Percentiles rank a stretch among this genome's conserved stretches.
Evolutionary conservation across 92 coral and sea anemone species (phyloP).

Genomic region (Meandrina meandrites): DNA sequence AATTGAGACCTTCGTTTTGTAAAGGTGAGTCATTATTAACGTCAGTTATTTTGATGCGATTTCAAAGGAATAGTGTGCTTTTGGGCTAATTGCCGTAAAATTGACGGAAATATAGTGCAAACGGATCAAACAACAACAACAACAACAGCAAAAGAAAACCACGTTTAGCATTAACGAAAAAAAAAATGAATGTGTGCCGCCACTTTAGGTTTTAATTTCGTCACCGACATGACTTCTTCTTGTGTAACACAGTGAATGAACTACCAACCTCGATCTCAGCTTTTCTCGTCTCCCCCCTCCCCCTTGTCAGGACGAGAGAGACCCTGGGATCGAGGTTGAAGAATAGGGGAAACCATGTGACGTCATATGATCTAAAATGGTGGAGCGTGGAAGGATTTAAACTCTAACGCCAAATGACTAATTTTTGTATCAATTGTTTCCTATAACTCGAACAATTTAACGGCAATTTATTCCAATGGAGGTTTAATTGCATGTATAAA

Average conservation of each 20-base stretch:
- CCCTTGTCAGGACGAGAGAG: too few species aligned
- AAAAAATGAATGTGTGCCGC: neutral
- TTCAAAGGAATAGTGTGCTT: neutral
- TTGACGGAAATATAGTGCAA: neutral
- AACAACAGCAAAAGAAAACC: too few species aligned
- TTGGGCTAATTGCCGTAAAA: neutral
- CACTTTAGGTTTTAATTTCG: neutral
- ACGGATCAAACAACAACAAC: too few species aligned
- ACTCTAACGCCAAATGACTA: neutral
- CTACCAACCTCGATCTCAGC: too few species aligned
- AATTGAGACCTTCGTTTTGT: neutral
- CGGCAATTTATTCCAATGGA: neutral
- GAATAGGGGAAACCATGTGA: neutral
- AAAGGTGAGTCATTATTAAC: neutral
- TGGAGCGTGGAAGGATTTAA: neutral
- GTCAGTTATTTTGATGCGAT: neutral
- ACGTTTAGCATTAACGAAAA: too few species aligned
- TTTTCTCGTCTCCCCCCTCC: too few species aligned
- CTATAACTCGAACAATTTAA: neutral
- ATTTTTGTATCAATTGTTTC: neutral
- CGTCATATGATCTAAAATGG: neutral
- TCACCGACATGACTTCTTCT: neutral
- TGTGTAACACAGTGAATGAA: too few species aligned
- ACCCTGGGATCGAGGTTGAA: too few species aligned
- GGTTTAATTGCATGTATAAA: neutral